A percentile compares a stretch with the other conserved stretches of the same genome.
Conservation (phyloP, 2,113 vertebrate species). For the Bucco capensis region DNA sequence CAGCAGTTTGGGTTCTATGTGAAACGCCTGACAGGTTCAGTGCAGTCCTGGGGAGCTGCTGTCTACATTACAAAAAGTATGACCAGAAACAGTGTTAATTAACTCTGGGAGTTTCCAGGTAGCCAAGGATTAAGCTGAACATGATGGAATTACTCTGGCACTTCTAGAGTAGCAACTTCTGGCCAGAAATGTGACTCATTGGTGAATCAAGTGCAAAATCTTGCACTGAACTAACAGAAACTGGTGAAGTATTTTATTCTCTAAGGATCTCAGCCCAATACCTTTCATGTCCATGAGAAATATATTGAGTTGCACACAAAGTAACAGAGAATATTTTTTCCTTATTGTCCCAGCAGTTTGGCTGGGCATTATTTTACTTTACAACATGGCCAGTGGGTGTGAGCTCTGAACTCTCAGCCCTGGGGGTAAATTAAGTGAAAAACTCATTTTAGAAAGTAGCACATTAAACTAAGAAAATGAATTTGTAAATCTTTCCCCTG, state of each 20-base stretch:
- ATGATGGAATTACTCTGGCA: background rate
- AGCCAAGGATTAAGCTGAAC: background rate
- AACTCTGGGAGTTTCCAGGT: background rate
- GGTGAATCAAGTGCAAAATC: background rate
- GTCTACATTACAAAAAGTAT: background rate
- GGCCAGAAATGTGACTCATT: background rate
- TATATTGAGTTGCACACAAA: accelerated
- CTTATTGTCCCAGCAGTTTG: background rate
- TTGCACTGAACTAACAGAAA: background rate
- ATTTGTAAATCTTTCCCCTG: background rate
- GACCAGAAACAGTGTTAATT: background rate
- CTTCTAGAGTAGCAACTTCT: background rate
- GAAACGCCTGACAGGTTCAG: background rate
- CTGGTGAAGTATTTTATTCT: background rate
- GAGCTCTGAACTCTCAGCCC: background rate
- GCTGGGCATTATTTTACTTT: background rate
- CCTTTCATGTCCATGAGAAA: background rate
- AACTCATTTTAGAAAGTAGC: background rate
- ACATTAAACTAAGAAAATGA: background rate
- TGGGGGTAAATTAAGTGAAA: background rate
- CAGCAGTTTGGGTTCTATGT: background rate
- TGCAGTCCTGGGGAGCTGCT: background rate
- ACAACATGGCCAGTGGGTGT: background rate
- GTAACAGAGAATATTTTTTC: background rate
- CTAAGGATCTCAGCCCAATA: background rate